phyloP scores from a whole-genome alignment of 1,140 invertebrate genomes.

The Coelopa frigida region DNA sequence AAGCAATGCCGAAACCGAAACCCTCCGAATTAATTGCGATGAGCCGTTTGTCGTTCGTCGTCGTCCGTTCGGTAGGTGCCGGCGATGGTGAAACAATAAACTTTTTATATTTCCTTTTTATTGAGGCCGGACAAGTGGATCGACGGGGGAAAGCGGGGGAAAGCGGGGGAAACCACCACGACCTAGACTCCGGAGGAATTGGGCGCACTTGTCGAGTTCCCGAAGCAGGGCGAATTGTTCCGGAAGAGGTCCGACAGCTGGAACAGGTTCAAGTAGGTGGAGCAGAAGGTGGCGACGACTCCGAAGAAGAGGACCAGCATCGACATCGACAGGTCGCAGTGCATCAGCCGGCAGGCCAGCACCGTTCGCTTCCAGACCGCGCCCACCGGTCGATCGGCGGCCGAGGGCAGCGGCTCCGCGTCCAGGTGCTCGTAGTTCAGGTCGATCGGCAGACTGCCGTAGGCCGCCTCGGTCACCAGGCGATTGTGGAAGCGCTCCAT shows the following conservation, averaged over 20 bases:
- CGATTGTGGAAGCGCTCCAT: slow-evolving; percentile 40
- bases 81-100: too few species aligned
- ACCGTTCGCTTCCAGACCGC: slow-evolving; percentile 26
- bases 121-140: too few species aligned
- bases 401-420: slow-evolving; percentile 27
- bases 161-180: too few species aligned
- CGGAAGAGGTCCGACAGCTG: slow-evolving; percentile 28
- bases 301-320: slow-evolving; percentile 38
- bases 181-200: too few species aligned
- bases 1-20: too few species aligned
- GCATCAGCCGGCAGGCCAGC: slow-evolving; percentile 20
- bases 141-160: too few species aligned
- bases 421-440: slow-evolving; percentile 35
- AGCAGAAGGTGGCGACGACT: slow-evolving; percentile 33
- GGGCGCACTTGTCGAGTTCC: slow-evolving; percentile 16
- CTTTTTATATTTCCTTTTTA: too few species aligned
- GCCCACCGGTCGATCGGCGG: slow-evolving; percentile 13
- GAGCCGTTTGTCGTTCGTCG: too few species aligned
- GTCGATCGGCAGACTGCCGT: slow-evolving; percentile 35
- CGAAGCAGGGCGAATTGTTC: slow-evolving; percentile 36
- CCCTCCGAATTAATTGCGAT: too few species aligned
- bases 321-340: slow-evolving; percentile 33
- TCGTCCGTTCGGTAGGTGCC: too few species aligned
- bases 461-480: slow-evolving; percentile 34
- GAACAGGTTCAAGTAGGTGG: slow-evolving; percentile 39